Base-by-base conservation (phyloP, 1,140 invertebrate genomes). In the Teleopsis dalmanni region DNA sequence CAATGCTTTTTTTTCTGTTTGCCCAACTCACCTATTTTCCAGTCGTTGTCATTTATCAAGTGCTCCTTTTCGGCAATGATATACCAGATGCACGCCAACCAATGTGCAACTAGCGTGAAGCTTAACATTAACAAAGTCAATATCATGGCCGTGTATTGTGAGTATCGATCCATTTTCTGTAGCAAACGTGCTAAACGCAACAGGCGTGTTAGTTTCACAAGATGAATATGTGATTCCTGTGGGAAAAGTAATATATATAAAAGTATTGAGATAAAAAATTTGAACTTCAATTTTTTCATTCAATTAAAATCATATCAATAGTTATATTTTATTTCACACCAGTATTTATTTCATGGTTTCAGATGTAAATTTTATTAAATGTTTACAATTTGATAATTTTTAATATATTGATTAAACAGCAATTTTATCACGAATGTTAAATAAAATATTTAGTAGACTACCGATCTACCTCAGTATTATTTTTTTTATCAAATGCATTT, bases 11-110 rank as follows among this genome's bases (percentile, higher is more conserved):
- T 29, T 29, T 29, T 29, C 27, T 29, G 27, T 13, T 13, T 29
- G 7, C 27, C 13, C 13, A 29, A 67, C 76, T 83, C 73, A 91
- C 88, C 83, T 61, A 88, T 76, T 72, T 88, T 81, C 82, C 85
- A 87, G 46, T 83, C 79, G 42, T 75, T 75, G 54, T 77, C 78
- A 60, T 87, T 79, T 31, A 53, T 73, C 72, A 49, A 84, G 74
- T 57, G 83, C 79, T 73, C 94, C 56, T 86, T 85, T 54, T 91
- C 87, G 2, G 93, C 96, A 53, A 99, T 97, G 44, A 97, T 91
- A 73, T 94, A 94, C 92, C 95, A 99, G 57, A 98, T 87, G 72
- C 95, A 98, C n/a, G 95, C 95, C 34, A 98, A 76, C 96, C 96
- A 99, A 76, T 99, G 96, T 22, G 95, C 96, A 33, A 97, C 88